Percentiles rank a stretch among this genome's conserved stretches.
Evolutionary conservation across 2,113 vertebrate species (phyloP).

Genomic region (Heliornis fulica): DNA sequence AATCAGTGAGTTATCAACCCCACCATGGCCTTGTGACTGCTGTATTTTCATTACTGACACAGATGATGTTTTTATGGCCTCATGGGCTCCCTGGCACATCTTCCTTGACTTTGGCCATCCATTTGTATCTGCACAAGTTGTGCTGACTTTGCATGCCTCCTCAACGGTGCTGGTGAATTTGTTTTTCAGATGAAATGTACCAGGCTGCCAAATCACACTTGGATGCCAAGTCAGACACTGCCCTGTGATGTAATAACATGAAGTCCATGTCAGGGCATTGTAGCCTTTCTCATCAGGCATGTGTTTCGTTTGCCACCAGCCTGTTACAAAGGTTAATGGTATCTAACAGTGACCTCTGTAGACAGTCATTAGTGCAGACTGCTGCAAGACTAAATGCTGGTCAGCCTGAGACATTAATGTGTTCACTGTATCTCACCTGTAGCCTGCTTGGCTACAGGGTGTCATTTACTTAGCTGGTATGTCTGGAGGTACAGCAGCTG

Average conservation of each 20-base stretch:
- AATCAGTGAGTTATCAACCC: background rate
- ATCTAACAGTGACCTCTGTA: background rate
- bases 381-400: background rate
- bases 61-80: rapidly evolving
- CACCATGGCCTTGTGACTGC: background rate
- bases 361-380: background rate
- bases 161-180: too few relatives aligned
- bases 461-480: background rate
- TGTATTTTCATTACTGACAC: background rate
- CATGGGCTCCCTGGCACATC: background rate
- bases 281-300: background rate
- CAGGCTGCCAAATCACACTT: background rate
- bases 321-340: background rate
- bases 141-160: background rate
- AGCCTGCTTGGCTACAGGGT: background rate
- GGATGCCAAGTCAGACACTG: background rate
- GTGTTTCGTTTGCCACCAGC: background rate
- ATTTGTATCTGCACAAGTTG: background rate
- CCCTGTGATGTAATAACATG: background rate
- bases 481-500: background rate
- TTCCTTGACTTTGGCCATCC: background rate
- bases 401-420: background rate
- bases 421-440: background rate
- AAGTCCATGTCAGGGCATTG: background rate
- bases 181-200: background rate